Conservation (phyloP, 2,888 invertebrate genomes). For the Eulithis prunata region DNA sequence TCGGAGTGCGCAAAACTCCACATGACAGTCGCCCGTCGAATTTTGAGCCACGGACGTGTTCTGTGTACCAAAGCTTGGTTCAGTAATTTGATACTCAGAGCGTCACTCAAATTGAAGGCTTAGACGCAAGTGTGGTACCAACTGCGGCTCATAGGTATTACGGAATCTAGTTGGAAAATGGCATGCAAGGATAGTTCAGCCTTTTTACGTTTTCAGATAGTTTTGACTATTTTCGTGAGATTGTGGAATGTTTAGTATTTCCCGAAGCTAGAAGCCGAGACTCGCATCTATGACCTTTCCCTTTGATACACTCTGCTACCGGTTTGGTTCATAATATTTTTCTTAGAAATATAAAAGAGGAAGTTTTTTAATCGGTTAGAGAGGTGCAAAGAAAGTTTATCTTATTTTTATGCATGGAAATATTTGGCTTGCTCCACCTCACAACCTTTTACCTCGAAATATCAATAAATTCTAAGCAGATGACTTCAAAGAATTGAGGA, state of each 20-base stretch:
- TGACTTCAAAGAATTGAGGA: conserved; percentile 1
- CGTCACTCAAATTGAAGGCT: conserved; percentile 22
- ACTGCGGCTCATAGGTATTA: not conserved
- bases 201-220: too few relatives aligned
- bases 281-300: too few relatives aligned
- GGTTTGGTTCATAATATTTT: not conserved
- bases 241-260: too few relatives aligned
- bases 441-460: not conserved
- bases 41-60: not conserved
- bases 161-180: conserved; percentile 11
- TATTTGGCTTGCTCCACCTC: not conserved
- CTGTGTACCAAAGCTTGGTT: conserved; percentile 1
- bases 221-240: too few relatives aligned
- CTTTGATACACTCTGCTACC: too few relatives aligned
- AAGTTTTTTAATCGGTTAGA: not conserved
- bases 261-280: too few relatives aligned
- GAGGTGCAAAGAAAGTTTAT: conserved; percentile 2
- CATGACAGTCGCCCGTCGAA: not conserved
- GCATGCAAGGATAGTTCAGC: too few relatives aligned
- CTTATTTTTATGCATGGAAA: conserved; percentile 7
- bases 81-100: conserved; percentile 5
- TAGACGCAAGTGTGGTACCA: conserved; percentile 3
- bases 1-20: too few relatives aligned
- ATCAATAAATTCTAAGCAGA: not conserved
- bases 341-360: not conserved